A percentile compares a stretch with the other conserved stretches of the same genome.
These are phyloP conservation scores for Sussaba pulchella DNA, from an alignment of 2,888 invertebrate genomes.

Conservation along the genomic window DNA sequence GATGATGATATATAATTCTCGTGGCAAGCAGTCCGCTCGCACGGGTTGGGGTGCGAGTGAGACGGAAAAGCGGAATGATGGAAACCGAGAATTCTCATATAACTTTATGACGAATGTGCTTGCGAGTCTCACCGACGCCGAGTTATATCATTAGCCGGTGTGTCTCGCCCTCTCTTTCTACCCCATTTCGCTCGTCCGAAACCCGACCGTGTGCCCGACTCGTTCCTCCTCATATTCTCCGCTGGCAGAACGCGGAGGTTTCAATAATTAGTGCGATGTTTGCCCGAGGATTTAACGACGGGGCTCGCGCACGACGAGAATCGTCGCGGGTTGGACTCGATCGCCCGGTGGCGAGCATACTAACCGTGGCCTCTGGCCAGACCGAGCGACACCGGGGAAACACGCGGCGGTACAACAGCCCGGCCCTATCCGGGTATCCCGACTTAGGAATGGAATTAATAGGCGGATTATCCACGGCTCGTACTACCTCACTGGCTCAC, in stretches of 20 bases:
- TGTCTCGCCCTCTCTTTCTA: slow-evolving; percentile 36
- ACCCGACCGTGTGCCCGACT: slow-evolving; percentile 32
- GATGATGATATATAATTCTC: slow-evolving; percentile 48
- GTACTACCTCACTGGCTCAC: slow-evolving; percentile 45
- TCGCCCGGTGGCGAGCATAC: slow-evolving; percentile 51
- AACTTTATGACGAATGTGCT: slow-evolving; percentile 68
- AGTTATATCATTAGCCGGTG: slow-evolving; percentile 63
- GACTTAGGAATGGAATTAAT: slow-evolving; percentile 68
- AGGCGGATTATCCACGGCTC: slow-evolving; percentile 60
- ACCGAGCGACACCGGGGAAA: slow-evolving; percentile 20
- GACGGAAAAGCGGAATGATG: slow-evolving; percentile 59
- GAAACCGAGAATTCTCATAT: slow-evolving; percentile 61
- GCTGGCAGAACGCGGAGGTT: slow-evolving; percentile 50
- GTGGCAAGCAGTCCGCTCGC: slow-evolving; percentile 34
- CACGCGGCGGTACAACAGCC: slow-evolving; percentile 40
- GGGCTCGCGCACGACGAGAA: neutral
- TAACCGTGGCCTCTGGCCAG: slow-evolving; percentile 28
- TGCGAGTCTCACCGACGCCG: slow-evolving; percentile 59
- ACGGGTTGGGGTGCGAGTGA: slow-evolving; percentile 24
- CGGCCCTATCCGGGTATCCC: slow-evolving; percentile 53
- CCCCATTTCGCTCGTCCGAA: slow-evolving; percentile 2
- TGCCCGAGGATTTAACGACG: slow-evolving; percentile 62
- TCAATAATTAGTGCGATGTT: slow-evolving; percentile 66
- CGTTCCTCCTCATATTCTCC: slow-evolving; percentile 47
- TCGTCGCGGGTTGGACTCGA: slow-evolving; percentile 23